Evolutionary conservation across 2,113 vertebrate species (phyloP).

Genomic region (Jacana jacana): DNA sequence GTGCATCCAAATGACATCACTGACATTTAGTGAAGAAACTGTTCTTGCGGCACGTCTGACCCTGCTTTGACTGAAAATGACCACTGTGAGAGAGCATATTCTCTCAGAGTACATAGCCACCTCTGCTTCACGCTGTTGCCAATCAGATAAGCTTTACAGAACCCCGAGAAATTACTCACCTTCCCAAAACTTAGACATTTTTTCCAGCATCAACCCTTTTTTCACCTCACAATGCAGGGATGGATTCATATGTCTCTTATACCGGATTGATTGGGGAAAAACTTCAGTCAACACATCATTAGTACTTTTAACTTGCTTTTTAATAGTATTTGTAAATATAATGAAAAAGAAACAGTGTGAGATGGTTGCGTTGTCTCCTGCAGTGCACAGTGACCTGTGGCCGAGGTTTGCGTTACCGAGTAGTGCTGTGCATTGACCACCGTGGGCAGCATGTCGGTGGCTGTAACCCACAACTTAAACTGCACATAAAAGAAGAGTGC

Average conservation of each 20-base stretch:
- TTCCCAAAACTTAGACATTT: not conserved
- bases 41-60: not conserved
- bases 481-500: conserved; percentile 93
- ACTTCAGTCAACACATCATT: rapidly evolving
- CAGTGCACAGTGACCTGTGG: conserved; percentile 95
- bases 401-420: conserved; percentile 87
- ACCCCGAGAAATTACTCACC: not conserved
- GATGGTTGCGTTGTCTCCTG: not conserved
- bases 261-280: not conserved
- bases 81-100: not conserved
- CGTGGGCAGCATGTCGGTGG: conserved; percentile 89
- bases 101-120: not conserved
- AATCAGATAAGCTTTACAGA: not conserved
- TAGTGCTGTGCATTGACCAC: conserved; percentile 91
- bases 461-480: conserved; percentile 83
- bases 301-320: not conserved
- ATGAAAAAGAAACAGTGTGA: not conserved
- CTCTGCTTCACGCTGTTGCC: not conserved
- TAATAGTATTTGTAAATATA: not conserved
- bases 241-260: rapidly evolving
- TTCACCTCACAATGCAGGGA: not conserved
- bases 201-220: not conserved
- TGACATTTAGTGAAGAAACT: not conserved
- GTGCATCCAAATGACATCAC: conserved; percentile 41
- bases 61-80: not conserved